These are phyloP conservation scores for Trypoxylus dichotomus DNA, from an alignment of 1,140 invertebrate species.

Conservation along the genomic window DNA sequence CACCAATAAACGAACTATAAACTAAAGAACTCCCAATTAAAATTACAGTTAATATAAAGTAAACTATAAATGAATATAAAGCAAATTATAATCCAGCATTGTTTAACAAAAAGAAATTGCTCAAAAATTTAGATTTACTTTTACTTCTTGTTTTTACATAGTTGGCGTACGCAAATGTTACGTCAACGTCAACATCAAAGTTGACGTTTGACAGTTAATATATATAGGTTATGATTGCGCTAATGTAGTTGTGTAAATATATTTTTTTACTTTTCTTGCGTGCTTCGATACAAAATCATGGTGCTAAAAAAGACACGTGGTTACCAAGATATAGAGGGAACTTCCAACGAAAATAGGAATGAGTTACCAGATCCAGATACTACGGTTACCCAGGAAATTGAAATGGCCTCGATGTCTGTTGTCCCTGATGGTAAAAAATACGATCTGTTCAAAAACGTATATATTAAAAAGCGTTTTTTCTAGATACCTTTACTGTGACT, in stretches of 20 bases:
- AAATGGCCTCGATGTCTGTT: conserved; percentile 79
- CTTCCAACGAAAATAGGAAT: conserved; percentile 35
- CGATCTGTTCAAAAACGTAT: background rate
- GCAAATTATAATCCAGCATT: too few species aligned
- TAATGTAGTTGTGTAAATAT: background rate
- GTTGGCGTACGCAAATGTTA: background rate
- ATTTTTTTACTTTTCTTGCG: background rate
- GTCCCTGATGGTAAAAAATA: conserved; percentile 73
- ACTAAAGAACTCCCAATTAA: too few species aligned
- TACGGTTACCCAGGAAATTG: conserved; percentile 64
- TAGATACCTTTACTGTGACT: conserved; percentile 92
- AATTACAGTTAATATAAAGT: too few species aligned
- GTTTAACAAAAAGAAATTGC: too few species aligned
- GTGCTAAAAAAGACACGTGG: conserved; percentile 48
- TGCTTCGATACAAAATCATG: conserved; percentile 39
- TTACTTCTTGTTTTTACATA: background rate
- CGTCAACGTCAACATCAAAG: background rate
- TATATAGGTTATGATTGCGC: background rate
- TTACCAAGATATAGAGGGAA: conserved; percentile 52
- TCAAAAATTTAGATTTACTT: too few species aligned
- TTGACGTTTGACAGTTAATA: background rate
- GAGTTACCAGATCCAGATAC: conserved; percentile 46
- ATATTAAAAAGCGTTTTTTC: conserved; percentile 40
- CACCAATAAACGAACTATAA: too few species aligned
- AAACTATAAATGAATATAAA: too few species aligned